phyloP scores from a whole-genome alignment of 2,888 invertebrate species.

The Oconnorella tubifera region DNA sequence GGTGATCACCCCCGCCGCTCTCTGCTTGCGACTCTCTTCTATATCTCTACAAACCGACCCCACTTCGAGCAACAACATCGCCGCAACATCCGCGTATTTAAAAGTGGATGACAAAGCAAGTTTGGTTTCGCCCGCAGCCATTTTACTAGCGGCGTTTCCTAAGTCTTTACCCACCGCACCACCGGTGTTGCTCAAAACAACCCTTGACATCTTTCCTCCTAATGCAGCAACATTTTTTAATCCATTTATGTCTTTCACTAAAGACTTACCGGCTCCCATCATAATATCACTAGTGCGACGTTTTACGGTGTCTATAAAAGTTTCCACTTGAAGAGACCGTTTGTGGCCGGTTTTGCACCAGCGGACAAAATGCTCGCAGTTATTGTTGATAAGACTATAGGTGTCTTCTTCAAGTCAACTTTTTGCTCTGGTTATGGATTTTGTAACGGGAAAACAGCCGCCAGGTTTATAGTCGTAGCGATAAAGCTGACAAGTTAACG shows the following conservation, averaged over 20 bases:
- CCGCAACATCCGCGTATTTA: not conserved
- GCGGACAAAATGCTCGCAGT: conserved; percentile 19
- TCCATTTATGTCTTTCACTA: too few species aligned
- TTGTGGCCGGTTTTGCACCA: conserved; percentile 18
- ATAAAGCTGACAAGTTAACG: conserved; percentile 4
- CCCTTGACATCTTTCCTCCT: not conserved
- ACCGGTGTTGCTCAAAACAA: not conserved
- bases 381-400: conserved; percentile 17
- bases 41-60: not conserved
- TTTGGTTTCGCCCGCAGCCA: not conserved
- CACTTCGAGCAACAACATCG: conserved; percentile 1
- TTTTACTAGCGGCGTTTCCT: not conserved
- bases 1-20: conserved; percentile 5
- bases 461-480: conserved; percentile 12
- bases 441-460: not conserved
- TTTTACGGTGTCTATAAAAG: not conserved
- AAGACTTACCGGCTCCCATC: not conserved
- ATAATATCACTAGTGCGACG: not conserved
- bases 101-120: not conserved
- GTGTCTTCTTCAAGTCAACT: conserved; percentile 1
- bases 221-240: not conserved
- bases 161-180: not conserved
- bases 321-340: conserved; percentile 7
- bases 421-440: conserved; percentile 1
- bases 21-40: not conserved